Conservation (phyloP, 2,888 invertebrate genomes). For the Eristalis pertinax region DNA sequence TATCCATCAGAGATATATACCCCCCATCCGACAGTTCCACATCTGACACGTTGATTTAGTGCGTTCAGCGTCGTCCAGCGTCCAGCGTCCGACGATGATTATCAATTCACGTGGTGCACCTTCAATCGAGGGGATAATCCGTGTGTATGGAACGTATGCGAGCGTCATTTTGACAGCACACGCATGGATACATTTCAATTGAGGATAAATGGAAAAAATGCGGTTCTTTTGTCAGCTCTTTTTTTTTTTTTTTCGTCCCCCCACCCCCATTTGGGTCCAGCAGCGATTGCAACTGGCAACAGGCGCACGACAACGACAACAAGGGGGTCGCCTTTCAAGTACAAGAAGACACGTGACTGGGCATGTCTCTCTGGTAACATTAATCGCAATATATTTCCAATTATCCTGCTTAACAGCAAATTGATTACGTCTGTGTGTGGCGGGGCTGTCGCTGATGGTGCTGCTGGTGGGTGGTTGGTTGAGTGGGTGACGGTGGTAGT, state of each 20-base stretch:
- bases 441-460: neutral
- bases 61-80: constrained; percentile 16
- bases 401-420: constrained; percentile 69
- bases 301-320: constrained; percentile 12
- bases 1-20: constrained; percentile 47
- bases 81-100: constrained; percentile 20
- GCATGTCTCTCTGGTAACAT: constrained; percentile 72
- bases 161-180: constrained; percentile 13
- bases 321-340: constrained; percentile 39
- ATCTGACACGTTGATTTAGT: constrained; percentile 68
- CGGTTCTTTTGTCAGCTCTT: neutral
- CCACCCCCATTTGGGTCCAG: constrained; percentile 1
- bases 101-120: constrained; percentile 35
- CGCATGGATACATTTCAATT: neutral
- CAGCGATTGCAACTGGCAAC: constrained; percentile 37
- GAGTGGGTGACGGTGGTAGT: no score
- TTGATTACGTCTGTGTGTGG: constrained; percentile 60
- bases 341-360: constrained; percentile 64
- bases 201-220: constrained; percentile 1
- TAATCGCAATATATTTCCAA: constrained; percentile 72
- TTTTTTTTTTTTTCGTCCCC: neutral
- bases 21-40: constrained; percentile 43
- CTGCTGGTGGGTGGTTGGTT: neutral
- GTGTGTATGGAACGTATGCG: constrained; percentile 28
- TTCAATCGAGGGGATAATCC: constrained; percentile 22